Evolutionary conservation across 92 coral and sea anemone genomes (phyloP).

Genomic region (Phymanthus crucifer): DNA sequence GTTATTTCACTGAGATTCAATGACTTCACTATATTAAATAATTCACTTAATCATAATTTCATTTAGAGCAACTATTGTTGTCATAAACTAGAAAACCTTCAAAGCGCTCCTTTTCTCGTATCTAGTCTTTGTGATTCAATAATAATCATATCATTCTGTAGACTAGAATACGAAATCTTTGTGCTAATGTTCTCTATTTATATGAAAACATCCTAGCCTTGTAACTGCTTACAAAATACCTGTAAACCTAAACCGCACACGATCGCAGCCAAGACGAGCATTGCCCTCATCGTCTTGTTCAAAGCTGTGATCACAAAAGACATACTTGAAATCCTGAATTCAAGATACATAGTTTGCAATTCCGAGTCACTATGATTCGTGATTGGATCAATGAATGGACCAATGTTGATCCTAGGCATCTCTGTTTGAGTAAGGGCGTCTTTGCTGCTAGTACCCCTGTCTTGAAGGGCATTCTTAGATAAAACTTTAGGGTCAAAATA

Average conservation of each 20-base stretch:
- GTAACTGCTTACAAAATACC: neutral
- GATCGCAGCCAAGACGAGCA: neutral
- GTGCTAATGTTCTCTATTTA: neutral
- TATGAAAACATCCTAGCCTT: neutral
- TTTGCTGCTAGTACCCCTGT: neutral
- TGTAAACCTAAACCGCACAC: neutral
- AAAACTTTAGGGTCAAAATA: neutral
- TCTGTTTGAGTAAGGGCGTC: constrained; percentile 1
- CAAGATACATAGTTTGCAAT: neutral
- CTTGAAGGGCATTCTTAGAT: neutral
- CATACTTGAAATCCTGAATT: neutral
- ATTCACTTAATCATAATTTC: too few relatives aligned
- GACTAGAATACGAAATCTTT: too few relatives aligned
- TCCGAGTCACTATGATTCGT: neutral
- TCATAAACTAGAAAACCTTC: neutral
- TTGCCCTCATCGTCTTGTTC: neutral
- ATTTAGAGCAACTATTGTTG: neutral
- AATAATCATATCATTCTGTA: too few relatives aligned
- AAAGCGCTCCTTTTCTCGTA: too few relatives aligned
- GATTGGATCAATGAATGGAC: neutral
- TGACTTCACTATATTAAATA: too few relatives aligned
- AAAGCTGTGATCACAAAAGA: neutral
- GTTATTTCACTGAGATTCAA: too few relatives aligned
- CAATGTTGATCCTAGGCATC: neutral
- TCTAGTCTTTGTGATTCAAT: neutral